phyloP scores from a whole-genome alignment of 2,113 vertebrate genomes.

The Nyctibius bracteatus region DNA sequence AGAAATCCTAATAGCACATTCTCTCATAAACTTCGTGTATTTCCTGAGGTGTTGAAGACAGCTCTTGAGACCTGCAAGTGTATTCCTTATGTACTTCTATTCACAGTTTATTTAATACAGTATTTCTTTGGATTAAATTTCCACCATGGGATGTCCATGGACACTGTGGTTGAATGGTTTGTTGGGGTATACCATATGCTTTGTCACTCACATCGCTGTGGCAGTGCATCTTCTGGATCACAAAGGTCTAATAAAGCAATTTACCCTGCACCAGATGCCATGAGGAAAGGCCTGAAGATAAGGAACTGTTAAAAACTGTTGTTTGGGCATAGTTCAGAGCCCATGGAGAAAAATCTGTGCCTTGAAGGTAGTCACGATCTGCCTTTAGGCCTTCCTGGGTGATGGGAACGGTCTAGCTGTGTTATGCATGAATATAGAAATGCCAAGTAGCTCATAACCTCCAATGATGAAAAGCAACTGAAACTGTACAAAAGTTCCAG shows the following conservation, averaged over 20 bases:
- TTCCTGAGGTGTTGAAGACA: neutral
- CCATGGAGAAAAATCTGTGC: neutral
- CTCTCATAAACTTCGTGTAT: neutral
- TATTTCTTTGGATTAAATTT: neutral
- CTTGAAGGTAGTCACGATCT: neutral
- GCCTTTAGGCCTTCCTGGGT: neutral
- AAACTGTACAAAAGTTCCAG: neutral
- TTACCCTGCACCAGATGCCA: neutral
- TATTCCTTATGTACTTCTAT: neutral
- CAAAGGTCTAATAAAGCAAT: neutral
- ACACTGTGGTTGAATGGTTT: neutral
- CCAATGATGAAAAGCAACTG: neutral
- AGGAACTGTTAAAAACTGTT: neutral
- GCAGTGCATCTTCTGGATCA: neutral
- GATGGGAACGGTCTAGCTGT: accelerated
- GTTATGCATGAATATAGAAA: neutral
- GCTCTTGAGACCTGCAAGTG: neutral
- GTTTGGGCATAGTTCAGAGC: neutral
- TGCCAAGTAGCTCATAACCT: neutral
- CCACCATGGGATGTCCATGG: neutral
- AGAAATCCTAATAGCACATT: neutral
- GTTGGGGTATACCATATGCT: neutral
- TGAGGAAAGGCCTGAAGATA: neutral
- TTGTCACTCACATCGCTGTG: neutral
- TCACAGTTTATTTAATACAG: neutral